Evolutionary conservation across 2,888 invertebrate species (phyloP).

Genomic region (Clivina fossor): DNA sequence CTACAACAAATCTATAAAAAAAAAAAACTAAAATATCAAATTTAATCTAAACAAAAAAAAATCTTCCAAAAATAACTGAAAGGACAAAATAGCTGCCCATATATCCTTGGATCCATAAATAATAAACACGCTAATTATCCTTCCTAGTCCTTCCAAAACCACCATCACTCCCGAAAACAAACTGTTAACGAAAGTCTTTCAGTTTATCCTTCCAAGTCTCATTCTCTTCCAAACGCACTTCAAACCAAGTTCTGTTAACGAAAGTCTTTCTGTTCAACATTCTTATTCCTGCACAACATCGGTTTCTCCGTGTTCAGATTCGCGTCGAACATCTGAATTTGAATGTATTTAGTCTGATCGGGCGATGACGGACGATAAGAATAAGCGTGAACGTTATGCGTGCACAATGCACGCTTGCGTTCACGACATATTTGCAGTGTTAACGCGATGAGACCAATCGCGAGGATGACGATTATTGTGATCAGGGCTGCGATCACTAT

Average conservation of each 20-base stretch:
- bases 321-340: constrained; percentile 19
- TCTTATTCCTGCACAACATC: constrained; percentile 5
- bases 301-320: constrained; percentile 16
- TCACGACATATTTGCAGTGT: constrained; percentile 1
- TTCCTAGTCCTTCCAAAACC: no score
- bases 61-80: no score
- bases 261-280: constrained; percentile 10
- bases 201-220: background rate
- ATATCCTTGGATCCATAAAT: no score
- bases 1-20: no score
- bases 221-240: no score
- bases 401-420: background rate
- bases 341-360: constrained; percentile 9
- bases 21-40: no score
- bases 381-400: background rate
- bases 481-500: constrained; percentile 2
- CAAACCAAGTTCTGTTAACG: no score
- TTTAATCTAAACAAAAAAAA: no score
- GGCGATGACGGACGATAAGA: background rate
- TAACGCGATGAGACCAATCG: background rate
- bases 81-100: no score
- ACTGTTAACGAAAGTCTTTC: no score
- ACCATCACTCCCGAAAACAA: no score
- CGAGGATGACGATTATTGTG: background rate
- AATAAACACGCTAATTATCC: no score